Percentiles rank a stretch among this genome's conserved stretches.
These are phyloP conservation scores for Australoheros scitulus DNA, from an alignment of 2,113 vertebrate genomes.

Conservation along the genomic window DNA sequence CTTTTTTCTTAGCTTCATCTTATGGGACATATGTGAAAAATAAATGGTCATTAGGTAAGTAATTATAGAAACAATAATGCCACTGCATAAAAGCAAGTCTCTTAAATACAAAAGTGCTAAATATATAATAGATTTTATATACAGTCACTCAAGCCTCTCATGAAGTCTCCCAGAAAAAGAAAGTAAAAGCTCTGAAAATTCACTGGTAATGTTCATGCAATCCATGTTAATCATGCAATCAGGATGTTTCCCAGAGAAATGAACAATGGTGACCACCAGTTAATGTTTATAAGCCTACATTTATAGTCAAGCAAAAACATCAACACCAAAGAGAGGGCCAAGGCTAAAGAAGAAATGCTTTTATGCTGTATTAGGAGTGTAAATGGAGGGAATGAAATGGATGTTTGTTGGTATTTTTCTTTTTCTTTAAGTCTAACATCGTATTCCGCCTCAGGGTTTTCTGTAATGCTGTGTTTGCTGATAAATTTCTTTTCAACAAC, in stretches of 20 bases:
- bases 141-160: too few species aligned
- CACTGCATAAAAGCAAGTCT: too few species aligned
- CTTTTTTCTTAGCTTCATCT: background rate
- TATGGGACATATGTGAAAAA: background rate
- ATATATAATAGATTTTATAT: too few species aligned
- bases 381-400: slow-evolving; percentile 2
- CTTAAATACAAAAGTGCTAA: too few species aligned
- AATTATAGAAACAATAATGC: too few species aligned
- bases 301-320: background rate
- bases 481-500: background rate
- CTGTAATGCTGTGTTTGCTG: background rate
- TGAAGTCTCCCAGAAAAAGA: background rate
- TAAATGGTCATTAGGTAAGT: background rate
- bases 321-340: background rate
- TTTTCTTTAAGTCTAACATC: background rate
- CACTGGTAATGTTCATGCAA: background rate
- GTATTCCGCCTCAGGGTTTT: background rate
- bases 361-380: background rate
- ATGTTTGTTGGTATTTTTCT: background rate
- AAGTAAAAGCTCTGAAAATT: background rate
- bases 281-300: background rate
- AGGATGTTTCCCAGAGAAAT: background rate
- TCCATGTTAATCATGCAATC: background rate
- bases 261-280: background rate
- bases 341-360: background rate